Conservation (phyloP, 2,797 vertebrate species). For the Schizopygopsis malacanthus region DNA sequence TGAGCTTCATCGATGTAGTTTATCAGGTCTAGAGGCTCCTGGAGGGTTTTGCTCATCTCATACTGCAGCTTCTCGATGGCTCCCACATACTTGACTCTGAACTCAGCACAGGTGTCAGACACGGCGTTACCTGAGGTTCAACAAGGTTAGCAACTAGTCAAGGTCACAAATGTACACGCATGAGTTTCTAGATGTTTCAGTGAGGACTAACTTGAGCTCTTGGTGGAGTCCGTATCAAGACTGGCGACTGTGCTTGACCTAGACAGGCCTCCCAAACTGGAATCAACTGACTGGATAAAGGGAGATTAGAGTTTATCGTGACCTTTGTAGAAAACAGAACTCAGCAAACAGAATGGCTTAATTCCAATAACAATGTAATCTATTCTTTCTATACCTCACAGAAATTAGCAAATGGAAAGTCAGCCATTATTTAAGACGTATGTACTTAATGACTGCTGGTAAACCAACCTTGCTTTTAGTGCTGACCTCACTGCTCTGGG, state of each 20-base stretch:
- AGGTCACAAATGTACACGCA: background rate
- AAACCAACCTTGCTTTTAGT: slow-evolving; percentile 94
- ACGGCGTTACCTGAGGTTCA: slow-evolving; percentile 81
- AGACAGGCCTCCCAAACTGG: slow-evolving; percentile 95
- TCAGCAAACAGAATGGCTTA: background rate
- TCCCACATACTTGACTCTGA: slow-evolving; percentile 94
- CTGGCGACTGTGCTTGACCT: slow-evolving; percentile 98
- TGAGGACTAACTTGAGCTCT: slow-evolving; percentile 87
- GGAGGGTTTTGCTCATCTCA: slow-evolving; percentile 86
- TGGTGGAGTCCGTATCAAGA: slow-evolving; percentile 96
- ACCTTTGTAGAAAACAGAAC: background rate
- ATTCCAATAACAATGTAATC: background rate
- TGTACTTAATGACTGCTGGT: background rate
- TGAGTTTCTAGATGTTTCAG: background rate
- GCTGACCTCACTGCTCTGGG: slow-evolving; percentile 98
- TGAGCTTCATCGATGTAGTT: slow-evolving; percentile 97
- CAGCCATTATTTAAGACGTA: background rate
- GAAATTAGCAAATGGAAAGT: background rate
- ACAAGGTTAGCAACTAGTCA: background rate
- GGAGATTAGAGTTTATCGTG: background rate
- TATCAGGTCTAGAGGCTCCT: slow-evolving; percentile 93
- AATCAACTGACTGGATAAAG: slow-evolving; percentile 90
- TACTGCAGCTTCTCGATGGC: slow-evolving; percentile 90
- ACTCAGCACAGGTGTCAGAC: slow-evolving; percentile 91
- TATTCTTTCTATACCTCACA: background rate